Evolutionary conservation across 2,888 invertebrate genomes (phyloP).

Genomic region (Andrena hattorfiana): DNA sequence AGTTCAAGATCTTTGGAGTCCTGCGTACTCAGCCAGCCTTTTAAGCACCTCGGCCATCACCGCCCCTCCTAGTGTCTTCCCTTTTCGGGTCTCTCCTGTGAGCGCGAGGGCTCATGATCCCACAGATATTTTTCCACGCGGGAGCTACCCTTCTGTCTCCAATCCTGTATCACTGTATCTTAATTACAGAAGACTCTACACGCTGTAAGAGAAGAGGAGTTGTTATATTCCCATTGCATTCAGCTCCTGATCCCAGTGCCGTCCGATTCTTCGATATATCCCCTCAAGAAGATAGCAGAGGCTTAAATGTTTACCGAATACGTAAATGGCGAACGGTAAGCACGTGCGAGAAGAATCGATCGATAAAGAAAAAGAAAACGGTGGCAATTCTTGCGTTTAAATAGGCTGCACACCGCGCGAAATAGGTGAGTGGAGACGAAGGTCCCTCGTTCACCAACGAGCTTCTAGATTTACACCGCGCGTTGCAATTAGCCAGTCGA

Average conservation of each 20-base stretch:
- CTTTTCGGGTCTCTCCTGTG: no score
- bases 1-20: no score
- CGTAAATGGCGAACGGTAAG: not conserved
- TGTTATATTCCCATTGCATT: not conserved
- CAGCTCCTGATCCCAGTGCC: not conserved
- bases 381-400: not conserved
- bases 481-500: constrained; percentile 33
- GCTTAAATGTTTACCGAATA: not conserved
- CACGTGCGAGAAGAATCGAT: not conserved
- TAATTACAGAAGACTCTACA: not conserved
- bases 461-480: constrained; percentile 20
- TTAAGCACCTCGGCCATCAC: no score
- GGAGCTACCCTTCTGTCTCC: not conserved
- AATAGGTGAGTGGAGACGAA: not conserved
- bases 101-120: no score
- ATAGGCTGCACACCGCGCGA: not conserved
- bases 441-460: not conserved
- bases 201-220: not conserved
- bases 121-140: constrained; percentile 44
- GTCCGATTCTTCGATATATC: not conserved
- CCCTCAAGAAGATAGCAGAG: no score
- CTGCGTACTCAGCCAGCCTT: no score
- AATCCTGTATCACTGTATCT: not conserved
- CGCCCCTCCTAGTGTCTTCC: no score
- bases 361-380: not conserved